Base-by-base conservation (phyloP, 2,113 vertebrate genomes). In the Lucifuga dentata region DNA sequence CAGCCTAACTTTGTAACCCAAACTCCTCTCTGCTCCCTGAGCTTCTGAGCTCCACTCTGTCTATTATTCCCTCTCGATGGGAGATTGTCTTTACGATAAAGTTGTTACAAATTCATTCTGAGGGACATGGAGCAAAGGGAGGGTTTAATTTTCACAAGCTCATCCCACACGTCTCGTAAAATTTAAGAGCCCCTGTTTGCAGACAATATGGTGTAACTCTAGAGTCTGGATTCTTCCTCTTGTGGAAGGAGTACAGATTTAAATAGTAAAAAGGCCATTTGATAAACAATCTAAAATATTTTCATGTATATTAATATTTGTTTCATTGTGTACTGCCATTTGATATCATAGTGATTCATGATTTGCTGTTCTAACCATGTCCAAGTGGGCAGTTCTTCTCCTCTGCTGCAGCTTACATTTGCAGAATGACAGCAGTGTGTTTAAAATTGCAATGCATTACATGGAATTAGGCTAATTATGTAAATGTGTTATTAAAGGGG, bases 131-230 rank as follows among this genome's bases (percentile, higher is more conserved):
- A 55, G 38, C 21, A 62, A 58, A 66, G 62, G 55, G 59, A 52
- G 38, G 68, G 80, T 56, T 87, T 86, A 71, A 62, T 70, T 91
- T 90, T 91, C 88, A 86, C 81, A 8, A 60, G 78, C 80, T 78
- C 81, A 60, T 87, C 86, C 78, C 74, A 19, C 63, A 59, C 71
- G 68, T 74, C 86, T 81, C 24, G 65, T 86, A 86, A 91, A 89
- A 91, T 76, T 49, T 59, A 80, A 88, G 86, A 86, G 71, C 46
- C 60, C 70, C 59, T 53, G 44, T 7, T 82, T 79, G 63, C 76
- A 78, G 83, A 86, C 69, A 52, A 55, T 61, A 29, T 68, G 36
- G 59, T 60, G 73, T 55, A 80, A 75, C 72, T n/a, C 78, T 75
- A 85, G 84, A 78, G 69, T 86, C 84, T 58, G 58, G 62, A 65